These are phyloP conservation scores for Thecocarcelia acutangulata DNA, from an alignment of 2,888 invertebrate species.

Conservation along the genomic window DNA sequence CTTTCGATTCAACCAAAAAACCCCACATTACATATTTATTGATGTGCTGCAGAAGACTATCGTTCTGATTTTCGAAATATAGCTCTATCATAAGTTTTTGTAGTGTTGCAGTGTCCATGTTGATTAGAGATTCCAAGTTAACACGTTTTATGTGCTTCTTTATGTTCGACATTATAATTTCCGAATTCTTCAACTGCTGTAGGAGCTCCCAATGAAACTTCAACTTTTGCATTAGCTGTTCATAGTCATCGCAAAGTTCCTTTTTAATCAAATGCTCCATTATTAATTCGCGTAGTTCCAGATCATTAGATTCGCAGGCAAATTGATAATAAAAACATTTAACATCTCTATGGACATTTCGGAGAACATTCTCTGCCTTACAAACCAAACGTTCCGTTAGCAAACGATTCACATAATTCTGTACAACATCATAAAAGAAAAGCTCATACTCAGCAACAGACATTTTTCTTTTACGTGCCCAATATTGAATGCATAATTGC, in stretches of 20 bases:
- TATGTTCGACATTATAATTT: constrained; percentile 67
- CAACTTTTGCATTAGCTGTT: constrained; percentile 73
- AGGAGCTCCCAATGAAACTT: constrained; percentile 78
- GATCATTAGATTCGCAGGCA: constrained; percentile 84
- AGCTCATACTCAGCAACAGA: constrained; percentile 73
- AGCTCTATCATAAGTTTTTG: constrained; percentile 76
- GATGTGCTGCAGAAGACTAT: constrained; percentile 76
- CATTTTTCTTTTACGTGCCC: constrained; percentile 76
- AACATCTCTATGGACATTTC: constrained; percentile 78
- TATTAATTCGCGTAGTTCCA: constrained; percentile 85
- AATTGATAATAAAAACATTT: constrained; percentile 81
- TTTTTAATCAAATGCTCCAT: constrained; percentile 85
- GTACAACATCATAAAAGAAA: constrained; percentile 79
- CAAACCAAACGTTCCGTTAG: constrained; percentile 77
- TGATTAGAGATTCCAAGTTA: constrained; percentile 78
- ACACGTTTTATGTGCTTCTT: constrained; percentile 73
- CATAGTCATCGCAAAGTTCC: constrained; percentile 76
- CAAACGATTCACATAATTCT: constrained; percentile 78
- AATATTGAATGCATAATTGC: constrained; percentile 78
- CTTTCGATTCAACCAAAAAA: constrained; percentile 74
- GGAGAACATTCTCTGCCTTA: constrained; percentile 75
- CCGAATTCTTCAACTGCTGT: constrained; percentile 73
- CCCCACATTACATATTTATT: constrained; percentile 78
- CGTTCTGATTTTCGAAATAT: constrained; percentile 79
- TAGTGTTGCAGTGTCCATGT: constrained; percentile 75